A percentile compares a stretch with the other conserved stretches of the same genome.
Conservation (phyloP, 2,113 vertebrate species). For the Globicephala melas region DNA sequence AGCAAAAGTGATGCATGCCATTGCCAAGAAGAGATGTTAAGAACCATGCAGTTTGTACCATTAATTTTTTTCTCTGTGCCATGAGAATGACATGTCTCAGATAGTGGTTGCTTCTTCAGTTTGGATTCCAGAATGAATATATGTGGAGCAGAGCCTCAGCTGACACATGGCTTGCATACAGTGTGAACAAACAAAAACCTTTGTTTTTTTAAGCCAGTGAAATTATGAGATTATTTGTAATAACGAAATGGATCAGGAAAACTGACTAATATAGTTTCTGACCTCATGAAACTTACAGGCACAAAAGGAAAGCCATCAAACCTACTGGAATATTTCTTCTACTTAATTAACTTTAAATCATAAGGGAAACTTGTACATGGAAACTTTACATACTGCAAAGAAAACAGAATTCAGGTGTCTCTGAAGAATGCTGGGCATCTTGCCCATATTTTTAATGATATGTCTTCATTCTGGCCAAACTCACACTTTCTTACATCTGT, state of each 20-base stretch:
- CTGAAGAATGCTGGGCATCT: conserved; percentile 50
- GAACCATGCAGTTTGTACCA: background rate
- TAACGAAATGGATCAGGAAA: background rate
- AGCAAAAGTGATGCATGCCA: background rate
- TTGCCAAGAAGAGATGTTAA: background rate
- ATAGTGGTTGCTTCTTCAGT: background rate
- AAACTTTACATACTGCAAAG: conserved; percentile 33
- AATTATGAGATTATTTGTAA: background rate
- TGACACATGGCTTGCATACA: background rate
- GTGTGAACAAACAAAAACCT: background rate
- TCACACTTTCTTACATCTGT: conserved; percentile 61
- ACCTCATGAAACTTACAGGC: background rate
- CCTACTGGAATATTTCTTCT: background rate
- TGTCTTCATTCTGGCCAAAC: conserved; percentile 51
- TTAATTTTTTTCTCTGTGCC: background rate
- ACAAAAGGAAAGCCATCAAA: background rate
- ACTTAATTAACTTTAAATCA: conserved; percentile 55
- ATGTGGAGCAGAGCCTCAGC: background rate
- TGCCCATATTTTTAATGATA: conserved; percentile 46
- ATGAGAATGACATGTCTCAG: background rate
- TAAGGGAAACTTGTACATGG: background rate
- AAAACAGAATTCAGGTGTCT: conserved; percentile 57
- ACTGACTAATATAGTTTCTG: background rate
- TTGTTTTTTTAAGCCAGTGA: background rate
- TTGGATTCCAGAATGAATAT: background rate